These are phyloP conservation scores for Gyrodactylus bullatarudis DNA, from an alignment of 1,140 invertebrate species.

Conservation along the genomic window DNA sequence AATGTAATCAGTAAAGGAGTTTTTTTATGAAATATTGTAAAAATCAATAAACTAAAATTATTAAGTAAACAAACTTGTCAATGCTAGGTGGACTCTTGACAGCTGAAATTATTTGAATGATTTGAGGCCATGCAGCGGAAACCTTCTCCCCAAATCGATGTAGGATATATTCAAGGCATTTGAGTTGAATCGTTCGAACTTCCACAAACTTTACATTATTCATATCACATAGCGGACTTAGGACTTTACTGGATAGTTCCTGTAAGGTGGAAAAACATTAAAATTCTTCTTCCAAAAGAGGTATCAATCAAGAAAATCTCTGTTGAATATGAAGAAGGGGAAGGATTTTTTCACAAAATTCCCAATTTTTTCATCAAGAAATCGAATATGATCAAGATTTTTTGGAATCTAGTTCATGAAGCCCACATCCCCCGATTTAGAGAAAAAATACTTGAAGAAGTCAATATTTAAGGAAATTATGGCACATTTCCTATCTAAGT, in stretches of 20 bases:
- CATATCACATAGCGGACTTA: constrained; percentile 54
- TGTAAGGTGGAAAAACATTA: constrained; percentile 14
- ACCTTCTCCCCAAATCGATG: constrained; percentile 61
- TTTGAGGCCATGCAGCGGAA: constrained; percentile 61
- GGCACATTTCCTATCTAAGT: too few species aligned
- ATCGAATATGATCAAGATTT: too few species aligned
- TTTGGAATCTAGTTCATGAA: too few species aligned
- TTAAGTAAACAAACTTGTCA: not conserved
- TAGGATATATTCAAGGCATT: constrained; percentile 60
- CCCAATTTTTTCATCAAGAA: too few species aligned
- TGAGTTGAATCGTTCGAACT: constrained; percentile 63
- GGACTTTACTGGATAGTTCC: constrained; percentile 44
- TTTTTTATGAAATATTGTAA: not conserved
- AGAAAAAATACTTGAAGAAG: too few species aligned
- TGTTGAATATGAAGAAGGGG: too few species aligned
- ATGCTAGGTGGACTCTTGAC: constrained; percentile 22
- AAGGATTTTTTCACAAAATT: too few species aligned
- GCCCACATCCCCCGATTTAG: too few species aligned
- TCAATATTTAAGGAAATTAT: too few species aligned
- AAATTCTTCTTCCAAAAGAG: too few species aligned
- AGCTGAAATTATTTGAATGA: constrained; percentile 65
- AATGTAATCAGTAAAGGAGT: not conserved
- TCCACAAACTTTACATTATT: constrained; percentile 55
- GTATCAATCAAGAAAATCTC: too few species aligned
- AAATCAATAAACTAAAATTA: not conserved